Conservation (phyloP, 2,113 vertebrate genomes). For the Colaptes auratus region DNA sequence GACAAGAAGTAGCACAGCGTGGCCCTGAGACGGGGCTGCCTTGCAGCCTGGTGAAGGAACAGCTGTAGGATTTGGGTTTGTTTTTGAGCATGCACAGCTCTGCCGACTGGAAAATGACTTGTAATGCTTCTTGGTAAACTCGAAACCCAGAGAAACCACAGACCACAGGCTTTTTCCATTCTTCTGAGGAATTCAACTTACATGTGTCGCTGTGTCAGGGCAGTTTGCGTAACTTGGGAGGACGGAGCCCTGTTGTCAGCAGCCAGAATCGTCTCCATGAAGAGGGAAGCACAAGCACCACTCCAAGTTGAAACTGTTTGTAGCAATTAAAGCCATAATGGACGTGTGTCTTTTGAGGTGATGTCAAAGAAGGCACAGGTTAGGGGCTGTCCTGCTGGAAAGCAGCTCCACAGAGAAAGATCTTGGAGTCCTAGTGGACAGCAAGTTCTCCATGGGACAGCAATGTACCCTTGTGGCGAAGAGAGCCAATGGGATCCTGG, state of each 20-base stretch:
- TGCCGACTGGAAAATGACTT: constrained; percentile 40
- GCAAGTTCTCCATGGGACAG: too few species aligned
- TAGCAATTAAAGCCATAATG: background rate
- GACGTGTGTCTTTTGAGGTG: background rate
- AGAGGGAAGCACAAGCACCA: background rate
- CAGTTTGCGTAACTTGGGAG: constrained; percentile 54
- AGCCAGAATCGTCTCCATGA: background rate
- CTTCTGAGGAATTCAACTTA: constrained; percentile 69
- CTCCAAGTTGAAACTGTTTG: background rate
- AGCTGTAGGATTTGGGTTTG: background rate
- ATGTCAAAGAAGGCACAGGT: background rate
- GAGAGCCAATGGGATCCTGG: too few species aligned
- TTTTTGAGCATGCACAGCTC: background rate
- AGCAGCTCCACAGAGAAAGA: too few species aligned
- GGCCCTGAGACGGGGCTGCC: accelerated
- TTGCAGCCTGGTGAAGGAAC: accelerated
- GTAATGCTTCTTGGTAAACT: constrained; percentile 57
- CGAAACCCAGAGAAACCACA: constrained; percentile 78
- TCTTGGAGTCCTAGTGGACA: too few species aligned
- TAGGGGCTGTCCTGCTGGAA: too few species aligned
- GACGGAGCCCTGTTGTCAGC: constrained; percentile 10
- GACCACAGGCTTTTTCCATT: constrained; percentile 79
- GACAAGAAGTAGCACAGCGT: background rate
- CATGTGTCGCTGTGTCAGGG: constrained; percentile 53
- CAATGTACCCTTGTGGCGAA: too few species aligned